phyloP scores from a whole-genome alignment of 2,888 invertebrate genomes.

The Clistopyga incitator region DNA sequence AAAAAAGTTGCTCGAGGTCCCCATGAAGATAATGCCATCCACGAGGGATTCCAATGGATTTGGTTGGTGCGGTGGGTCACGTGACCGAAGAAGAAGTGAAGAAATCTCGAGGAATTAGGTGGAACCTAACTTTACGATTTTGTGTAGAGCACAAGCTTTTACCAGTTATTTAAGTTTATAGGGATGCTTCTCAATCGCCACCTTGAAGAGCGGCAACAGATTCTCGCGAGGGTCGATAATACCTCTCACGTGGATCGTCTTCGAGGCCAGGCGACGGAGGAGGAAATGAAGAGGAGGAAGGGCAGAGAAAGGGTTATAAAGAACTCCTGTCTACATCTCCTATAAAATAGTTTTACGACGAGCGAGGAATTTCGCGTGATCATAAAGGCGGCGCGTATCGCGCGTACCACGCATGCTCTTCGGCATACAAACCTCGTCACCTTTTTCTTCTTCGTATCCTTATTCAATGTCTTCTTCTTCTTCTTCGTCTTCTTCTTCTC shows the following conservation, averaged over 20 bases:
- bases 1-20: conserved; percentile 47
- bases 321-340: conserved; percentile 79
- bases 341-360: conserved; percentile 84
- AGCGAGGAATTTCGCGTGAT: conserved; percentile 82
- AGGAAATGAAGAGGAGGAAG: conserved; percentile 23
- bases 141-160: conserved; percentile 80
- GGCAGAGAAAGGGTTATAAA: conserved; percentile 71
- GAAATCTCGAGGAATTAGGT: conserved; percentile 8
- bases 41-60: conserved; percentile 15
- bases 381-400: conserved; percentile 78
- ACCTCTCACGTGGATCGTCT: conserved; percentile 38
- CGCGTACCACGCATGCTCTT: conserved; percentile 59
- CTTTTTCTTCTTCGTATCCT: background rate
- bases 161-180: conserved; percentile 80
- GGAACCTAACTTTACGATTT: conserved; percentile 69
- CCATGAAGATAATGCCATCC: conserved; percentile 8
- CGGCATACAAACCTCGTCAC: conserved; percentile 18
- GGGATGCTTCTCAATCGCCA: conserved; percentile 57
- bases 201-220: background rate
- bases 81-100: conserved; percentile 45
- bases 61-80: conserved; percentile 14
- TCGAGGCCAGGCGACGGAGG: conserved; percentile 26
- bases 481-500: too few species aligned
- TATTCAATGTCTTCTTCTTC: conserved; percentile 33
- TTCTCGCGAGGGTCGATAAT: conserved; percentile 18